phyloP scores from a whole-genome alignment of 2,113 vertebrate genomes.

The Himantopus leucocephalus region DNA sequence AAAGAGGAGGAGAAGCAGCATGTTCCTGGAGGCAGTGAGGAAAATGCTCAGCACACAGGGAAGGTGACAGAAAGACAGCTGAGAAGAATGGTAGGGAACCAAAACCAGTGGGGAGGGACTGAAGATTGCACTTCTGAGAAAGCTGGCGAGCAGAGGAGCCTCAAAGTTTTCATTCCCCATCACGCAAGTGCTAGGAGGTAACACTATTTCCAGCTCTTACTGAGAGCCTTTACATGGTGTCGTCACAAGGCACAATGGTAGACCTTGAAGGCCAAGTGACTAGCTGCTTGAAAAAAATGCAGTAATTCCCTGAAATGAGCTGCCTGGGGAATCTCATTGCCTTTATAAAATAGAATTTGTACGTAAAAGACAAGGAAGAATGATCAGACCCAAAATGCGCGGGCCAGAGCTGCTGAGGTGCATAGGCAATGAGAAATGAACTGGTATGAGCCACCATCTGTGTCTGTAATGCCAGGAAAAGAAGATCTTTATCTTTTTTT shows the following conservation, averaged over 20 bases:
- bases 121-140: neutral
- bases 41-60: neutral
- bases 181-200: neutral
- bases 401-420: neutral
- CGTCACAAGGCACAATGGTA: neutral
- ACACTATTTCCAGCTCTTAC: neutral
- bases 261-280: neutral
- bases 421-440: neutral
- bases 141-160: neutral
- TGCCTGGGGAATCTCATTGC: neutral
- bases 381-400: neutral
- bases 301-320: neutral
- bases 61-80: neutral
- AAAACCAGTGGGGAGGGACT: neutral
- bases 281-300: slow-evolving; percentile 16
- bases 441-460: neutral
- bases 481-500: too few species aligned
- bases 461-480: neutral
- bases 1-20: neutral
- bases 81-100: neutral
- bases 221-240: neutral
- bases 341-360: neutral
- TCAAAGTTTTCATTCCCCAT: neutral
- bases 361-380: neutral
- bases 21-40: neutral